These are phyloP conservation scores for Drosophila neocordata DNA, from an alignment of 1,140 invertebrate species.

Conservation along the genomic window DNA sequence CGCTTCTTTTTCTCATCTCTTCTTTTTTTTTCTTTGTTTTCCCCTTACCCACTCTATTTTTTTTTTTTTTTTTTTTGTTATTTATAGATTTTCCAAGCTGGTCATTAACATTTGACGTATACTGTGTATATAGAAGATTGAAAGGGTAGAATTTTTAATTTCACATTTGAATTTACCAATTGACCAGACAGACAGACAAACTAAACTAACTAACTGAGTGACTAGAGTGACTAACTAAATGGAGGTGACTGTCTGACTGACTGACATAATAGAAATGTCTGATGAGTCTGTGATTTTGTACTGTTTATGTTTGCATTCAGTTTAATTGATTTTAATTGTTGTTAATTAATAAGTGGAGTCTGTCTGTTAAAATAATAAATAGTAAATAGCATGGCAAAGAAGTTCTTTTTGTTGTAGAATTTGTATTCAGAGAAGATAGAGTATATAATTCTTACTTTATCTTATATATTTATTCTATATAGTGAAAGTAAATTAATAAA, in stretches of 20 bases:
- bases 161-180: constrained; percentile 33
- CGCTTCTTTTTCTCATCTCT: neutral
- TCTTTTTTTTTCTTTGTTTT: no score
- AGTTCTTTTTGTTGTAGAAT: no score
- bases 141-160: constrained; percentile 71
- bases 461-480: no score
- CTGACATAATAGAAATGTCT: constrained; percentile 79
- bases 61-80: constrained; percentile 24
- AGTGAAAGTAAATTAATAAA: no score
- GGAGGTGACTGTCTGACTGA: constrained; percentile 17
- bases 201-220: constrained; percentile 44
- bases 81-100: constrained; percentile 57
- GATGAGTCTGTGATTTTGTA: constrained; percentile 21
- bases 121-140: constrained; percentile 8
- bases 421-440: no score
- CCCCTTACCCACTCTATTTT: no score
- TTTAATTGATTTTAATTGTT: constrained; percentile 80
- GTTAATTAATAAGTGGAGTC: constrained; percentile 52
- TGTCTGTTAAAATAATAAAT: neutral
- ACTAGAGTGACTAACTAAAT: constrained; percentile 8
- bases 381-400: no score
- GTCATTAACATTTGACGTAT: constrained; percentile 67
- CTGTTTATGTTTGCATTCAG: constrained; percentile 61
- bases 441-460: no score
- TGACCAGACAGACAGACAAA: constrained; percentile 19